These are phyloP conservation scores for Drosophila obscura DNA, from an alignment of 1,140 invertebrate species.

Conservation along the genomic window DNA sequence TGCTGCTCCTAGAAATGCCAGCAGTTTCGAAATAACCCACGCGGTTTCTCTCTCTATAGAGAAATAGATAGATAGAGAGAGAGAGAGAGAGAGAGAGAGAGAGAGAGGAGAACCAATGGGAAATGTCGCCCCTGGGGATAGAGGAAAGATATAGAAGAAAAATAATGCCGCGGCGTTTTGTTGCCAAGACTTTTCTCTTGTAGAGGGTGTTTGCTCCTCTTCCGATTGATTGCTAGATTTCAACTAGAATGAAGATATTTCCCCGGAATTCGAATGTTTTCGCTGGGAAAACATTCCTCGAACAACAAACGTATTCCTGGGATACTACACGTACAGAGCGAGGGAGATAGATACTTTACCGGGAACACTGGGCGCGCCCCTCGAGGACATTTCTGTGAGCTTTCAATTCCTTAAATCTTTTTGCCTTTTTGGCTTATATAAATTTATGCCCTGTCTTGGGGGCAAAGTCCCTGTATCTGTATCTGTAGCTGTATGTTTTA, in stretches of 20 bases:
- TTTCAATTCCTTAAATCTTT: slow-evolving; percentile 57
- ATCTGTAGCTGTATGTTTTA: slow-evolving; percentile 1
- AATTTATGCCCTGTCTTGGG: slow-evolving; percentile 40
- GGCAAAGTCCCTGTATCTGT: neutral
- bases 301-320: too few relatives aligned
- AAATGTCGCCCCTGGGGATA: slow-evolving; percentile 3
- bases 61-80: slow-evolving; percentile 9
- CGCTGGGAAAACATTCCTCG: too few relatives aligned
- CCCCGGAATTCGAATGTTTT: too few relatives aligned
- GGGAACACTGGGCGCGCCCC: neutral
- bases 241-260: too few relatives aligned
- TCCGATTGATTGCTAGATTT: slow-evolving; percentile 5
- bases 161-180: slow-evolving; percentile 26
- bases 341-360: too few relatives aligned
- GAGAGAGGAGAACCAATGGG: slow-evolving; percentile 4
- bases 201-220: slow-evolving; percentile 34
- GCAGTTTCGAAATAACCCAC: slow-evolving; percentile 71
- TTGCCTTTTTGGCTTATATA: slow-evolving; percentile 49
- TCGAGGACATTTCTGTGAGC: slow-evolving; percentile 38
- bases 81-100: neutral
- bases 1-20: slow-evolving; percentile 39
- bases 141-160: neutral
- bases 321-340: too few relatives aligned
- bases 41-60: slow-evolving; percentile 28
- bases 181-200: slow-evolving; percentile 47